These are phyloP conservation scores for Hololepta plana DNA, from an alignment of 2,888 invertebrate species.

Conservation along the genomic window DNA sequence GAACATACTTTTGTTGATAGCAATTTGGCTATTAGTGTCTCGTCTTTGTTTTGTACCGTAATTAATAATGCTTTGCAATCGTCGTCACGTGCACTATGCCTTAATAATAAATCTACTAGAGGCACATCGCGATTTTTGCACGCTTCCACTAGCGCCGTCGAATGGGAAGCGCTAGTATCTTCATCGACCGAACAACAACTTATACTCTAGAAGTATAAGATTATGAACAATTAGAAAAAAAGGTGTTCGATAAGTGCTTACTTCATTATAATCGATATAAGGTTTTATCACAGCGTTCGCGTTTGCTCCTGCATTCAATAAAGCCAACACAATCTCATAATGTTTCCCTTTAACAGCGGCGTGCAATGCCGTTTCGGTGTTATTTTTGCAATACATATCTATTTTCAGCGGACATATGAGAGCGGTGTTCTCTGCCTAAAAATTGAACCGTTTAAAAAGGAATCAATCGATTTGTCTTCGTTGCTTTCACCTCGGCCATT, in stretches of 20 bases:
- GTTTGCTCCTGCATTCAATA: slow-evolving; percentile 65
- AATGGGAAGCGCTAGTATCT: slow-evolving; percentile 27
- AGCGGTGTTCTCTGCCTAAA: slow-evolving; percentile 26
- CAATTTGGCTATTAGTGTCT: slow-evolving; percentile 57
- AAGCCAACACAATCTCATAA: slow-evolving; percentile 44
- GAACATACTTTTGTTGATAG: slow-evolving; percentile 76
- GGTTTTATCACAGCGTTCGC: slow-evolving; percentile 52
- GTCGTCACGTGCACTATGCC: slow-evolving; percentile 74
- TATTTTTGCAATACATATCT: slow-evolving; percentile 57
- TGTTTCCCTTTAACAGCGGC: slow-evolving; percentile 63
- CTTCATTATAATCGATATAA: slow-evolving; percentile 27
- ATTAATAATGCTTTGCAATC: slow-evolving; percentile 65
- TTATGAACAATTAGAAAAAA: no score
- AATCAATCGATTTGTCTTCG: slow-evolving; percentile 5
- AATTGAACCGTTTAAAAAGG: not conserved
- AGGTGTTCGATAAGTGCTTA: no score
- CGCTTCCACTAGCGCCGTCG: slow-evolving; percentile 49
- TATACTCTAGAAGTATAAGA: slow-evolving; percentile 14
- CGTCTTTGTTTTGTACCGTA: slow-evolving; percentile 56
- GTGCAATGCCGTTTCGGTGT: slow-evolving; percentile 67
- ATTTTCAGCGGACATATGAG: slow-evolving; percentile 50
- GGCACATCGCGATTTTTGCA: slow-evolving; percentile 46
- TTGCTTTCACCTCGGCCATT: no score
- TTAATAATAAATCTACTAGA: slow-evolving; percentile 59
- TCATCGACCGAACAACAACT: slow-evolving; percentile 29